phyloP scores from a whole-genome alignment of 2,797 vertebrate genomes.

The Trachurus trachurus region DNA sequence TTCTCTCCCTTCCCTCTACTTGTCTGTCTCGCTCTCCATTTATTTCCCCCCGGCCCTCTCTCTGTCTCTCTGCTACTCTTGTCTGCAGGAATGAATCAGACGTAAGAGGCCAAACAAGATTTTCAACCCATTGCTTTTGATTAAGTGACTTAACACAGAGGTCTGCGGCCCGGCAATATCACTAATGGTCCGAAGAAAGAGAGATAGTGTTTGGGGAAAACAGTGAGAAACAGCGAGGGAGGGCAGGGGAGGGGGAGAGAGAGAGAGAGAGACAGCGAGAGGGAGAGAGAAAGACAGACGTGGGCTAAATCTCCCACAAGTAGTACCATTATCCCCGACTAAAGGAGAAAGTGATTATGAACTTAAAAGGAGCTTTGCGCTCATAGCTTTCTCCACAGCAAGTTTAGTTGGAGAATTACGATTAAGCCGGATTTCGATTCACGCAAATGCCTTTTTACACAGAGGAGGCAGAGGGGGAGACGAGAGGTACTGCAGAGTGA shows the following conservation, averaged over 20 bases:
- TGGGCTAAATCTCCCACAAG: conserved; percentile 79
- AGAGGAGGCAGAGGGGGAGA: conserved; percentile 40
- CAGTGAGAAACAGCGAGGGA: conserved; percentile 48
- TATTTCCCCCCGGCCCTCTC: conserved; percentile 73
- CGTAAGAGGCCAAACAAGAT: conserved; percentile 97
- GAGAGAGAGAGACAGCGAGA: conserved; percentile 61
- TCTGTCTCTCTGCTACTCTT: conserved; percentile 87
- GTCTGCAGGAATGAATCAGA: conserved; percentile 99
- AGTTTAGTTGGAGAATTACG: conserved; percentile 84
- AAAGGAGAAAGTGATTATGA: conserved; percentile 88
- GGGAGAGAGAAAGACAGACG: conserved; percentile 58
- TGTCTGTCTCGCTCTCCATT: conserved; percentile 76
- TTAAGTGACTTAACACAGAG: conserved; percentile 99
- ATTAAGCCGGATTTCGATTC: conserved; percentile 80
- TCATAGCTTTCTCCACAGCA: conserved; percentile 78
- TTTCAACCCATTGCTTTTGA: conserved; percentile 99
- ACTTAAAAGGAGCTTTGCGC: conserved; percentile 82
- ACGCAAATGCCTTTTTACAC: conserved; percentile 70
- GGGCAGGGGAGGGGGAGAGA: conserved; percentile 38
- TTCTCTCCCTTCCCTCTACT: conserved; percentile 66
- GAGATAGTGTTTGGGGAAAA: conserved; percentile 85
- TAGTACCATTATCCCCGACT: conserved; percentile 93
- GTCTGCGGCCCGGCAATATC: conserved; percentile 96
- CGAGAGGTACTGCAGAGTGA: conserved; percentile 2
- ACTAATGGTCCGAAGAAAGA: conserved; percentile 98